Conservation (phyloP, 2,797 vertebrate species). For the Chromis chromis region DNA sequence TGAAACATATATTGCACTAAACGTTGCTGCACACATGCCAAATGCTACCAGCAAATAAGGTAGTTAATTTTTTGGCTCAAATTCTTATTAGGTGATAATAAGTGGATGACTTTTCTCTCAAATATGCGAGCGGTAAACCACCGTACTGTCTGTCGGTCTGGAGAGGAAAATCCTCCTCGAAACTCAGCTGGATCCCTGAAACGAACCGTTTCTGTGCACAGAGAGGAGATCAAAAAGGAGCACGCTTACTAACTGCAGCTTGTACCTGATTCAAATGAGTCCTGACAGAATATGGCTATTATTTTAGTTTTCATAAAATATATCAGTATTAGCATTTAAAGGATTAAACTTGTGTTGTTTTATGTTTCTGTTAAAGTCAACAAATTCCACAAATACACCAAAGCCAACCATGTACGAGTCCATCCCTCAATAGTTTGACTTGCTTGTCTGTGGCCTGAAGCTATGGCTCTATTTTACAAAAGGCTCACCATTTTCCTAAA, state of each 20-base stretch:
- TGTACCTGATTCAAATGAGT: neutral
- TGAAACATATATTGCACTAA: slow-evolving; percentile 75
- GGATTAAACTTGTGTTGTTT: neutral
- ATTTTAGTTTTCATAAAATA: neutral
- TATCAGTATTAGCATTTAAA: neutral
- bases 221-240: slow-evolving; percentile 1
- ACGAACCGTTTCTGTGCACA: slow-evolving; percentile 19
- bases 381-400: neutral
- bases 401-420: neutral
- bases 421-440: neutral
- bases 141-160: slow-evolving; percentile 71
- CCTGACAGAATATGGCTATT: neutral
- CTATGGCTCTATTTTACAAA: neutral
- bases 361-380: neutral
- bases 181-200: slow-evolving; percentile 26
- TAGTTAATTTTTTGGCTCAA: slow-evolving; percentile 74
- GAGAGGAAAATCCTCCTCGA: slow-evolving; percentile 60
- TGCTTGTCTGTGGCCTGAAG: neutral
- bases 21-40: slow-evolving; percentile 71
- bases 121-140: slow-evolving; percentile 77
- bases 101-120: slow-evolving; percentile 74
- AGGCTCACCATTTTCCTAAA: neutral
- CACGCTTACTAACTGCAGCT: neutral
- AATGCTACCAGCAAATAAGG: slow-evolving; percentile 56
- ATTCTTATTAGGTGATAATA: slow-evolving; percentile 87